These are phyloP conservation scores for Ips nitidus DNA, from an alignment of 1,140 invertebrate genomes.

Conservation along the genomic window DNA sequence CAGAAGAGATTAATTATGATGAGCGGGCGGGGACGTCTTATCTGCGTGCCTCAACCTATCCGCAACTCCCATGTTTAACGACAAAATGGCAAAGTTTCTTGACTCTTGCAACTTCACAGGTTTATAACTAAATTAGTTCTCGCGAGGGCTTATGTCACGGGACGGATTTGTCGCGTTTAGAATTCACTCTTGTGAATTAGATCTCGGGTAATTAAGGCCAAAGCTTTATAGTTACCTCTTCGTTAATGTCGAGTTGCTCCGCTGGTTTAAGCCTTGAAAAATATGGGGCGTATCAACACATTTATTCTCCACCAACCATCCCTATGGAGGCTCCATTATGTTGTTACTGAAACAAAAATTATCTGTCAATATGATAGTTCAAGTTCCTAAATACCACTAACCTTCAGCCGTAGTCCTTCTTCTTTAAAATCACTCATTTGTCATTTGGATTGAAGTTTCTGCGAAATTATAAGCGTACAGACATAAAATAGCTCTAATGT, in stretches of 20 bases:
- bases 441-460: too few relatives aligned
- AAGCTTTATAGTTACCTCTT: background rate
- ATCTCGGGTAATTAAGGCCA: slow-evolving; percentile 7
- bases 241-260: background rate
- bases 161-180: slow-evolving; percentile 13
- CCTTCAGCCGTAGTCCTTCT: too few relatives aligned
- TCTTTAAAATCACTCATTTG: too few relatives aligned
- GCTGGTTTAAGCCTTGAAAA: too few relatives aligned
- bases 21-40: slow-evolving; percentile 25
- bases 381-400: too few relatives aligned
- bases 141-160: slow-evolving; percentile 10
- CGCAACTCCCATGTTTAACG: slow-evolving; percentile 30
- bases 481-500: too few relatives aligned
- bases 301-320: too few relatives aligned
- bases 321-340: too few relatives aligned
- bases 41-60: slow-evolving; percentile 24
- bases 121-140: slow-evolving; percentile 23
- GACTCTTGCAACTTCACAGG: slow-evolving; percentile 20
- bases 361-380: too few relatives aligned
- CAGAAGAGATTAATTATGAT: slow-evolving; percentile 33
- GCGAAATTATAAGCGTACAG: too few relatives aligned
- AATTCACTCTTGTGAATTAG: slow-evolving; percentile 9
- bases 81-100: slow-evolving; percentile 33
- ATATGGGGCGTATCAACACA: too few relatives aligned
- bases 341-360: too few relatives aligned